These are phyloP conservation scores for Tetraodon nigroviridis DNA, from an alignment of 2,113 vertebrate species.

Conservation along the genomic window DNA sequence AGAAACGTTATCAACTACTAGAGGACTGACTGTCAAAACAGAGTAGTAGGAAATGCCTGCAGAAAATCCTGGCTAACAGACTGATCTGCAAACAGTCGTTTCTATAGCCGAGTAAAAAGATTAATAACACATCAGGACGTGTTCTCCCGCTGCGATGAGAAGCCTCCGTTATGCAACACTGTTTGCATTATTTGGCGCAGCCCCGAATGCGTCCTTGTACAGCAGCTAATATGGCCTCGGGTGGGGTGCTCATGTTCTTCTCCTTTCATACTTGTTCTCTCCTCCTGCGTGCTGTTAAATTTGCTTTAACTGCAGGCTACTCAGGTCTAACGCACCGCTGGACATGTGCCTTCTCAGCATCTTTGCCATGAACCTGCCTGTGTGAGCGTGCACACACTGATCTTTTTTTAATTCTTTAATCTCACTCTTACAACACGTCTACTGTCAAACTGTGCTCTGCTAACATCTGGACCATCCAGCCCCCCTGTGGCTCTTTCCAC, in stretches of 20 bases:
- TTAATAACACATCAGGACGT: slow-evolving; percentile 48
- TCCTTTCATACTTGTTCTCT: slow-evolving; percentile 7
- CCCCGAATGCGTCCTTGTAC: slow-evolving; percentile 30
- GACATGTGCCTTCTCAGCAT: slow-evolving; percentile 8
- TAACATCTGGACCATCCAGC: no score
- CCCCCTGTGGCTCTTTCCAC: no score
- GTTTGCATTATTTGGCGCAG: slow-evolving; percentile 35
- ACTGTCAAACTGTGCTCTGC: no score
- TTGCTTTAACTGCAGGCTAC: slow-evolving; percentile 27
- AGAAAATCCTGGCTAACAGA: background rate
- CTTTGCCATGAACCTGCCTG: background rate
- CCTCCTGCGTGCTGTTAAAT: slow-evolving; percentile 15
- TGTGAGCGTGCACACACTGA: no score
- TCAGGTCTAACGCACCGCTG: slow-evolving; percentile 30
- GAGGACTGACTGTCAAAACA: background rate
- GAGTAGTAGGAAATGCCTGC: no score
- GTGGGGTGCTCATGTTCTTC: slow-evolving; percentile 22
- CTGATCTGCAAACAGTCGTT: slow-evolving; percentile 11
- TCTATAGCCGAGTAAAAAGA: background rate
- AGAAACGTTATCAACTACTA: background rate
- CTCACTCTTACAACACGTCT: no score
- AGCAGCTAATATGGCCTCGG: slow-evolving; percentile 38
- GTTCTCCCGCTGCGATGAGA: slow-evolving; percentile 5
- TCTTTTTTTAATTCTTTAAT: no score
- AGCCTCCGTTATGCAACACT: slow-evolving; percentile 26